Base-by-base conservation (phyloP, 2,113 vertebrate species). In the Malurus alboscapulatus region DNA sequence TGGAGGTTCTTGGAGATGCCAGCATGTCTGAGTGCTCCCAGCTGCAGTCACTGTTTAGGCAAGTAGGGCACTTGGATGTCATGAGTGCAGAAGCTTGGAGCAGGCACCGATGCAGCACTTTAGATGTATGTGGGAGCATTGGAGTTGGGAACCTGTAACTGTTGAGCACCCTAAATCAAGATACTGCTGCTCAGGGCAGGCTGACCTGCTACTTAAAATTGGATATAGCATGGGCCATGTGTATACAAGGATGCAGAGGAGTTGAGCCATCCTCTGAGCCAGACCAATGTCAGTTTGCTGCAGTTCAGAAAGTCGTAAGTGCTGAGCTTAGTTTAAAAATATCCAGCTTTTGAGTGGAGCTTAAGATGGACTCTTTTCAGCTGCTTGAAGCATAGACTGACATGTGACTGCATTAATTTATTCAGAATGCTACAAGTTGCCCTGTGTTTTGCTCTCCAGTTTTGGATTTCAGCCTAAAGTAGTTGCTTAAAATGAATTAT, bases 21-120 rank as follows among this genome's bases (percentile, higher is more conserved):
- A 7, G 34, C 12, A 4, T 32, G 14, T 30, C 14, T 48, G 58
- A 72, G 8, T 36, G 10, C 58, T 65, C 25, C 17, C 30, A 27
- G 24, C 32, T 10, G 1, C 7, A 61, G 53, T 27, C 54, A 14
- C 21, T 21, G 67, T 63, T 72, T 10, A 59, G 69, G 20, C 0
- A 0, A 8, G 32, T 3, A 5, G 6, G 1, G 14, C 42, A 24
- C 51, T 58, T 71, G 9, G 29, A 51, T 58, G 11, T 58, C 32
- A 14, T 0, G 0, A 32, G 42, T 71, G 61, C 3, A 4, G 34
- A 54, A 3, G 0, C 26, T 47, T 84, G 66, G 59, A 63, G 68
- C 51, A 71, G 51, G 7, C 34, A 18, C 14, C 36, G 66, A 69
- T 79, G n/a, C 36, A 79, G 27, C 11, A 8, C 36, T 71, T 25